Evolutionary conservation across 2,888 invertebrate genomes (phyloP), one percentile per base, ranked within the genome.

Genomic region (Malacosoma neustria): DNA sequence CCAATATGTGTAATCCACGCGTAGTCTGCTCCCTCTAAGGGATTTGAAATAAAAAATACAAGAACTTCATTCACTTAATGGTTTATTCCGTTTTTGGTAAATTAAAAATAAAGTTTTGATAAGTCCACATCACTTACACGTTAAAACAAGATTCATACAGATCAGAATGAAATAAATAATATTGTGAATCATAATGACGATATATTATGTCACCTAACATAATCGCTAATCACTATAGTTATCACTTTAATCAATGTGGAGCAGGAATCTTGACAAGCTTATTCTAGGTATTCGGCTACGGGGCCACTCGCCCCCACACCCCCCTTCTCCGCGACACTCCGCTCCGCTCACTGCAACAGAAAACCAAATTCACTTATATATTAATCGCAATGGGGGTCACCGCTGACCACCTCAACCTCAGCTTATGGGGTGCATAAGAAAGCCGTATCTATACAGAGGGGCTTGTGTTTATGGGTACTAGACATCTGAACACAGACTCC

Each of bases 101-200:
- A 79, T 76, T 77, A 80, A 77, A 81, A 79, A 76, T 76, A 77
- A 76, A 72, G 62, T 68, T 73, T 74, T 76, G 67, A 76, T 68
- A 74, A 76, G 71, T 80, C 74, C 80, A 81, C 80, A 79, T 80
- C 76, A 81, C 81, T 79, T 80, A 82, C 68, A 75, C 71, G 60
- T 58, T 72, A 72, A 75, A 22, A 72, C 73, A 80, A 76, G 74
- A 82, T 81, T 76, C 77, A 75, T 80, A 85, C 84, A 84, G 80
- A 81, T 80, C 79, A 73, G 75, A 63, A 76, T 79, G 76, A 81
- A 85, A 85, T 84, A 84, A 85, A 84, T 84, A 82, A 74, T 69
- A 75, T 65, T 76, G 77, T 72, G 73, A 77, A 70, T 73, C 62
- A 66, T 71, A 65, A 75, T 69, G 73, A 69, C 65, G 61, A 47